Conservation (phyloP, 2,888 invertebrate genomes). For the Pyrrhosoma nymphula region DNA sequence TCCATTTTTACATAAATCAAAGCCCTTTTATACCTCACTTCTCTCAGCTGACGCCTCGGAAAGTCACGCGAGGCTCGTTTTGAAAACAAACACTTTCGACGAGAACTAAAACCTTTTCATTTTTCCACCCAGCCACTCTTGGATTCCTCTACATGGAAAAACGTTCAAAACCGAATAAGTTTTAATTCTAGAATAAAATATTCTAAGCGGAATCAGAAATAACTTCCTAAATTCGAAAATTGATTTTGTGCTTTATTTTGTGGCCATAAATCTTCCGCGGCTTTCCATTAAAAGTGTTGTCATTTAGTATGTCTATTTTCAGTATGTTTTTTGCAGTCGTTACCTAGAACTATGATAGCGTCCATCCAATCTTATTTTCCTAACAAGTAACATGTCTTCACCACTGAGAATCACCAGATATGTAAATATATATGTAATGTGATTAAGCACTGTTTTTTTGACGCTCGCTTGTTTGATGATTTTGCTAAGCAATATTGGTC, state of each 20-base stretch:
- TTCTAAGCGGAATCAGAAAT: not conserved
- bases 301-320: not conserved
- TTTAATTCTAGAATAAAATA: not conserved
- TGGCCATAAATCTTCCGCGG: too few species aligned
- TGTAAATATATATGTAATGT: too few species aligned
- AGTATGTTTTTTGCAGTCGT: not conserved
- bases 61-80: constrained; percentile 48
- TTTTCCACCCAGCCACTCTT: not conserved
- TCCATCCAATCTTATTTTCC: too few species aligned
- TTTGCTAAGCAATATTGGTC: too few species aligned
- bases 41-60: not conserved
- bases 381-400: too few species aligned
- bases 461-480: too few species aligned
- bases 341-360: too few species aligned
- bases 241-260: not conserved
- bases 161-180: not conserved
- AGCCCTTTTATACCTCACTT: constrained; percentile 4
- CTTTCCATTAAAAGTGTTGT: not conserved
- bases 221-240: not conserved
- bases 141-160: not conserved
- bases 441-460: too few species aligned
- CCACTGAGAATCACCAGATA: too few species aligned
- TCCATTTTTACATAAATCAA: constrained; percentile 41
- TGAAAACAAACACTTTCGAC: constrained; percentile 47
- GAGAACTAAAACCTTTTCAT: not conserved